Evolutionary conservation across 1,140 invertebrate species (phyloP).

Genomic region (Sycophaga agraensis): DNA sequence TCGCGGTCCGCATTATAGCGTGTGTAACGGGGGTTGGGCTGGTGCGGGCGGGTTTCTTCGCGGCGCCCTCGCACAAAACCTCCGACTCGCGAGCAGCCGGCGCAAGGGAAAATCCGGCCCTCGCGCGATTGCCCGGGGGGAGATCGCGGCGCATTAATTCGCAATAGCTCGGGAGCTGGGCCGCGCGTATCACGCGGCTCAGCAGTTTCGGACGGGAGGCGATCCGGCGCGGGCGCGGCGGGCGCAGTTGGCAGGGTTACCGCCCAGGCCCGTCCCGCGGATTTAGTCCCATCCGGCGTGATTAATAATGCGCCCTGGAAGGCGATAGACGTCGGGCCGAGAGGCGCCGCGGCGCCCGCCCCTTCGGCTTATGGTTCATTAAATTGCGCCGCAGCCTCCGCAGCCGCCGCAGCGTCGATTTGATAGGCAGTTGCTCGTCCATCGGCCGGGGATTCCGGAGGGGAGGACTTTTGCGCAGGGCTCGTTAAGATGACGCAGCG

Average conservation of each 20-base stretch:
- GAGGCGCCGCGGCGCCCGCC: too few species aligned
- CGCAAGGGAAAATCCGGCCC: too few species aligned
- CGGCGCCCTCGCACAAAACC: too few species aligned
- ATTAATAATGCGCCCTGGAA: constrained; percentile 33
- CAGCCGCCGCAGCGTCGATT: constrained; percentile 26
- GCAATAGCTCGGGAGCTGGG: background rate
- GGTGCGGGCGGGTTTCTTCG: too few species aligned
- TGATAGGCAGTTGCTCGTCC: constrained; percentile 40
- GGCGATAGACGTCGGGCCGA: constrained; percentile 14
- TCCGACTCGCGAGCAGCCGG: too few species aligned
- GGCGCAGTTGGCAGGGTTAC: too few species aligned
- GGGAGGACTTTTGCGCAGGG: constrained; percentile 37
- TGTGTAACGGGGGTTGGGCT: too few species aligned
- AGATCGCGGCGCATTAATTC: background rate
- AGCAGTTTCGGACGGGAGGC: background rate
- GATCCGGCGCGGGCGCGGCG: background rate
- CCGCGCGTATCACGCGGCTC: background rate
- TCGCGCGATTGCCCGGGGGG: background rate
- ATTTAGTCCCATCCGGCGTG: constrained; percentile 21
- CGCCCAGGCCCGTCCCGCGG: too few species aligned
- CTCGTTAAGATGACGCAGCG: constrained; percentile 53
- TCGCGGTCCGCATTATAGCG: too few species aligned
- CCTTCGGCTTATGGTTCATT: constrained; percentile 41
- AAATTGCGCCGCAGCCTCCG: constrained; percentile 37
- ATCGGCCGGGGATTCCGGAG: constrained; percentile 25